Base-by-base conservation (phyloP, 2,797 vertebrate species). In the Otus scops region DNA sequence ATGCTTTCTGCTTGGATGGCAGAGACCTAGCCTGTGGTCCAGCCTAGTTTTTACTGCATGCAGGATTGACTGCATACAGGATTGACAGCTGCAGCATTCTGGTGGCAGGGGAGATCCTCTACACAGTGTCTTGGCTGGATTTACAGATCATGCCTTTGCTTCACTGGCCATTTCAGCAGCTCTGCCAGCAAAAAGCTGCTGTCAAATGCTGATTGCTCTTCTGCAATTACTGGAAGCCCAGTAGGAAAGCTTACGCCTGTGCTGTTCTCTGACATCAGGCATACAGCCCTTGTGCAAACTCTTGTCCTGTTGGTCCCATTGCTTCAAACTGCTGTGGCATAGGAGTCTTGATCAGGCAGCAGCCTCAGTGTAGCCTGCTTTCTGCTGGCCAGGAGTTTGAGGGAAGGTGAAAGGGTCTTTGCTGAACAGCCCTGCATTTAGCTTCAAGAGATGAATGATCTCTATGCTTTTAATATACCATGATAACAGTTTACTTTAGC, bases 51-150 rank as follows among this genome's bases (percentile, higher is more conserved):
- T 51, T 77, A 5, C 47, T 64, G 73, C 43, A 4, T n/a, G 32
- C 38, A 38, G 38, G 28, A 6, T 4, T 75, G 57, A 23, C 68
- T 77, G 36, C 88, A 89, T 41, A 17, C 41, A 41, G 41, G 15
- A 41, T 41, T 41, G 47, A 30, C 43, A 92, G 36, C 47, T 77
- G 43, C 13, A 30, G 39, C 30, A 9, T 83, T 83, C 68, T 75
- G n/a, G 9, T 82, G 61, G 23, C 21, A n/a, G 3, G 34, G 3
- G 30, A 74, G 28, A 14, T 36, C 36, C 30, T 69, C 45, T 67
- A 2, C 16, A 2, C 0, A 11, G 1, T 12, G 1, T 24, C 39
- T 50, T 69, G 38, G 22, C 30, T 71, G 45, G 45, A 20, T 27
- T 81, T 74, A 56, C 0, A 2, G 84, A 14, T 70, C 32, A 9